Percentiles rank a stretch among this genome's conserved stretches.
These are phyloP conservation scores for Lasioglossum morio DNA, from an alignment of 2,888 invertebrate species.

Conservation along the genomic window DNA sequence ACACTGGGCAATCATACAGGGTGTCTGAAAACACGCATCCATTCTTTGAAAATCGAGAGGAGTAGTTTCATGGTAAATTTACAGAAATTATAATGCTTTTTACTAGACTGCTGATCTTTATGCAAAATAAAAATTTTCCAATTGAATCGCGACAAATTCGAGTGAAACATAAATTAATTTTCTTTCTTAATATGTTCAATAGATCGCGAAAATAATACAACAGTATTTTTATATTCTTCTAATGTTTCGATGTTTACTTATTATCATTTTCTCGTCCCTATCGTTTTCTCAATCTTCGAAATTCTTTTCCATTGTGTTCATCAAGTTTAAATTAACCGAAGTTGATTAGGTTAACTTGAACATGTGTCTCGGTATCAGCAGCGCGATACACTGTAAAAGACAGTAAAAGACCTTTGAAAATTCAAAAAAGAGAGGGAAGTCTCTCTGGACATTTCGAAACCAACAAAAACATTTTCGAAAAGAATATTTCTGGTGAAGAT, in stretches of 20 bases:
- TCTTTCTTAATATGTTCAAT: no score
- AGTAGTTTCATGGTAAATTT: neutral
- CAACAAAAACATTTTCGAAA: neutral
- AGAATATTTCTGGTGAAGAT: neutral
- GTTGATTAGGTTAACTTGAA: neutral
- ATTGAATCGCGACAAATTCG: no score
- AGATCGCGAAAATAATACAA: no score
- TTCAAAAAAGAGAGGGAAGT: neutral
- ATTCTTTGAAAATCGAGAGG: neutral
- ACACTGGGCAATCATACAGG: conserved; percentile 54
- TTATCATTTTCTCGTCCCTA: neutral
- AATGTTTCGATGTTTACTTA: no score
- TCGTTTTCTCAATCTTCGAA: neutral
- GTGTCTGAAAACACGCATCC: neutral
- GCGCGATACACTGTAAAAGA: neutral
- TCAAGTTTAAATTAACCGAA: neutral
- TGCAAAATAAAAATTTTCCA: no score
- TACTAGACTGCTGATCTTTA: no score
- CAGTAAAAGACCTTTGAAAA: neutral
- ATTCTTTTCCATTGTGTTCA: neutral
- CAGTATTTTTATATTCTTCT: no score
- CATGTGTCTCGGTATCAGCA: neutral
- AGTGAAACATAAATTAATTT: no score
- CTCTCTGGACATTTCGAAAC: neutral
- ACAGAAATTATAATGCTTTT: neutral